Evolutionary conservation across 2,797 vertebrate genomes (phyloP), one percentile per base, ranked within the genome.

Genomic region (Poecile montanus): DNA sequence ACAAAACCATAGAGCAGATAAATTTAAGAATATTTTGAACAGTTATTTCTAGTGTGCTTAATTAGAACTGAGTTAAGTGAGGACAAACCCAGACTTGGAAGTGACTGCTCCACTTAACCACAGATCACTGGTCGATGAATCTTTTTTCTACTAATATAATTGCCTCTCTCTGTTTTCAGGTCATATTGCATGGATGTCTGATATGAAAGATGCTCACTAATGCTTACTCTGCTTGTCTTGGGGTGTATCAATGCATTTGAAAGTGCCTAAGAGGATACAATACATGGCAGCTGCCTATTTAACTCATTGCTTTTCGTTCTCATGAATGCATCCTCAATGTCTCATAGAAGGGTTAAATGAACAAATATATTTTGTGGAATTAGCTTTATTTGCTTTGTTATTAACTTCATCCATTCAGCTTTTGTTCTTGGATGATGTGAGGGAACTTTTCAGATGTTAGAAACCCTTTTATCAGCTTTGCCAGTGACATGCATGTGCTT

Each of bases 11-110:
- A 42, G 66, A 86, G 42, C 90, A 32, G 40, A 30, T 90, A 86
- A 88, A 48, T 56, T 91, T 75, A 91, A 70, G 60, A 86, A 90
- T 88, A 90, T 77, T 91, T 95, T 83, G n/a, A 76, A 67, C 48
- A 76, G 67, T 73, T 88, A 79, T 80, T 94, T 96, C 63, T 82
- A 63, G 66, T 63, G 30, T 61, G 60, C 34, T 78, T 94, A 74
- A 93, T 96, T 94, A 91, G 57, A 90, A 61, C 36, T 86, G 85
- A 89, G 89, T 89, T 85, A 93, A 67, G 47, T 18, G 38, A 92
- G 94, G 90, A 92, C 63, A 94, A 79, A 86, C 42, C 19, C 45
- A 84, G 47, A 61, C 44, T 83, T 85, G 3, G 1, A 53, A 92
- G 67, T 60, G 58, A 53, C 50, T 70, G 13, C 56, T 89, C 11